Base-by-base conservation (phyloP, 2,888 invertebrate species). In the Sycophila texana region DNA sequence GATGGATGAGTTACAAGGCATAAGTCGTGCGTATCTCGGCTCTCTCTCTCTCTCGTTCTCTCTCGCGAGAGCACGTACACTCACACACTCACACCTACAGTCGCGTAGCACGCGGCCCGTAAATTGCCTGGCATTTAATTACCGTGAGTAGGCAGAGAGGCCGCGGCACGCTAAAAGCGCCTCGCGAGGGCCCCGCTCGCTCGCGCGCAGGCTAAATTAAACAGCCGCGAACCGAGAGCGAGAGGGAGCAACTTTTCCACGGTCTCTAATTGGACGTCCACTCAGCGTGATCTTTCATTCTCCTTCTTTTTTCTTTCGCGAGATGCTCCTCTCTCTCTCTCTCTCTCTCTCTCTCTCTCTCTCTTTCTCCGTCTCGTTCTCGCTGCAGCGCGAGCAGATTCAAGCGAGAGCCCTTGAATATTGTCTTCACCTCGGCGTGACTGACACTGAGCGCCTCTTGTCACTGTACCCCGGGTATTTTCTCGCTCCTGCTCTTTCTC, bases 41-140 rank as follows among this genome's bases (percentile, higher is more conserved):
- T n/a, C 53, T 53, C n/a, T 4, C 30, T n/a, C 30, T 16, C 30
- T 30, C 63, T 39, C 39, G 5, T 7, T 39, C 39, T 39, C 39
- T 39, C 39, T 13, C 14, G 10, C 14, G 61, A 5, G 61, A 3
- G 51, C 18, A 14, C 20, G 49, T 66, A 39, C 30, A 26, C 67
- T 26, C 39, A 49, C 26, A 22, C 14, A 39, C 55, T 26, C 26
- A 39, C 49, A 55, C 16, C 13, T 16, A 30, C 16, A 47, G 18
- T 20, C n/a, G 22, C 53, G 12, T 57, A 68, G 87, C 85, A 85
- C 86, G 65, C 53, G 70, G 60, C 67, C 72, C 85, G 86, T 86
- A 89, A 89, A 89, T 89, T 88, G 87, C 86, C 86, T 87, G 88
- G 88, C 88, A 89, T 89, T 90, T 89, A 90, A 90, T 90, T 89